Evolutionary conservation across 2,113 vertebrate species (phyloP).

Genomic region (Megalops atlanticus): DNA sequence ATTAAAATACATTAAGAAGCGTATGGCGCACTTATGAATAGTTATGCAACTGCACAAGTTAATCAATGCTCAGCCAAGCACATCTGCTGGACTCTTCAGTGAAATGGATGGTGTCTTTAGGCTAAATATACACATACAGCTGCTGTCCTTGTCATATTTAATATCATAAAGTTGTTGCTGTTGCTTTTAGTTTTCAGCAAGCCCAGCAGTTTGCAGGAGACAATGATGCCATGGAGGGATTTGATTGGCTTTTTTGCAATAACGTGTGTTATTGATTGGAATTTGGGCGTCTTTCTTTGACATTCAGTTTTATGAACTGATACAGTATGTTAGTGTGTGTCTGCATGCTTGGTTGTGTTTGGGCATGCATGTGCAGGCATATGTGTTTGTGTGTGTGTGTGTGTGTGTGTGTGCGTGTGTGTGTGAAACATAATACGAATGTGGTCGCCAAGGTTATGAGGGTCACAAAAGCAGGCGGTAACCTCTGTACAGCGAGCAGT

Average conservation of each 20-base stretch:
- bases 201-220: constrained; percentile 3
- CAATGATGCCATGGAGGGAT: background rate
- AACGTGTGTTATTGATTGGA: no score
- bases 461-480: background rate
- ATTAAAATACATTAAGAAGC: background rate
- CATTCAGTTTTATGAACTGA: no score
- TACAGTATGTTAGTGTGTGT: no score
- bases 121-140: no score
- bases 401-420: background rate
- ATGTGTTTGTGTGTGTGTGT: background rate
- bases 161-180: background rate
- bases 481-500: background rate
- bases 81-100: background rate
- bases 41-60: constrained; percentile 6
- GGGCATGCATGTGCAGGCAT: background rate
- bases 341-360: background rate
- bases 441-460: background rate
- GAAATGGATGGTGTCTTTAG: background rate
- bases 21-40: background rate
- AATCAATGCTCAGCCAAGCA: constrained; percentile 28
- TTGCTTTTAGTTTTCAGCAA: background rate
- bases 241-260: no score
- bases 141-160: no score
- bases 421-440: background rate
- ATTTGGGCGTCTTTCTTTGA: no score